Conservation (phyloP, 2,113 vertebrate genomes). For the Hymenochirus boettgeri region DNA sequence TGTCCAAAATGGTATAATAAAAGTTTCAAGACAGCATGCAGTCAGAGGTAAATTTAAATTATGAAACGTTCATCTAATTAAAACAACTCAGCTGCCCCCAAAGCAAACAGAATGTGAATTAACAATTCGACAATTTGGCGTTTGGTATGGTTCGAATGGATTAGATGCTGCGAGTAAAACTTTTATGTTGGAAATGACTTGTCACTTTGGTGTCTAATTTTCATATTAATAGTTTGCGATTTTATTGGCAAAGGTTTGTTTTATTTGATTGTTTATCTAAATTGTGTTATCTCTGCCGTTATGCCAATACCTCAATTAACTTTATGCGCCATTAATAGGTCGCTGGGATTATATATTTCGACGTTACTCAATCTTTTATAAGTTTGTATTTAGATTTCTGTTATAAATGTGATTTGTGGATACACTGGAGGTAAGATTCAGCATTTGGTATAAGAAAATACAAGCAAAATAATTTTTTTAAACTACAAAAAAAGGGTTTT, state of each 20-base stretch:
- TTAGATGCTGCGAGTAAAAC: constrained; percentile 4
- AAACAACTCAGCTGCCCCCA: constrained; percentile 6
- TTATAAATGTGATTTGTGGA: neutral
- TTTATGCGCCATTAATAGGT: neutral
- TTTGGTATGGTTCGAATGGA: constrained; percentile 4
- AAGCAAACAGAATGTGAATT: constrained; percentile 16
- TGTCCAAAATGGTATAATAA: too few relatives aligned
- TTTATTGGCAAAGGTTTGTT: constrained; percentile 39
- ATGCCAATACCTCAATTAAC: constrained; percentile 29
- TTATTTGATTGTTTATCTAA: constrained; percentile 36
- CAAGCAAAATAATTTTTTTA: too few relatives aligned
- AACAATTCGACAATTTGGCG: constrained; percentile 9
- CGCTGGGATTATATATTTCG: neutral
- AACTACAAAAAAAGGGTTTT: too few relatives aligned
- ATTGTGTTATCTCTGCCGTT: constrained; percentile 38
- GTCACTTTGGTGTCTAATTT: constrained; percentile 16
- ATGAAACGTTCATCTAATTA: neutral
- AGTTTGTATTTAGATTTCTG: constrained; percentile 1
- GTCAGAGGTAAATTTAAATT: neutral
- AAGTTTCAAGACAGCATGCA: neutral
- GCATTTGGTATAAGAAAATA: too few relatives aligned
- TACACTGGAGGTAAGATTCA: too few relatives aligned
- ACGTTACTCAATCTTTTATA: constrained; percentile 5
- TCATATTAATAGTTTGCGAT: constrained; percentile 39
- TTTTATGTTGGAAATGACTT: constrained; percentile 27